Percentiles rank a stretch among this genome's conserved stretches.
phyloP scores from a whole-genome alignment of 53 echinoderm and acorn worm genomes.

The Zoroaster sp. region DNA sequence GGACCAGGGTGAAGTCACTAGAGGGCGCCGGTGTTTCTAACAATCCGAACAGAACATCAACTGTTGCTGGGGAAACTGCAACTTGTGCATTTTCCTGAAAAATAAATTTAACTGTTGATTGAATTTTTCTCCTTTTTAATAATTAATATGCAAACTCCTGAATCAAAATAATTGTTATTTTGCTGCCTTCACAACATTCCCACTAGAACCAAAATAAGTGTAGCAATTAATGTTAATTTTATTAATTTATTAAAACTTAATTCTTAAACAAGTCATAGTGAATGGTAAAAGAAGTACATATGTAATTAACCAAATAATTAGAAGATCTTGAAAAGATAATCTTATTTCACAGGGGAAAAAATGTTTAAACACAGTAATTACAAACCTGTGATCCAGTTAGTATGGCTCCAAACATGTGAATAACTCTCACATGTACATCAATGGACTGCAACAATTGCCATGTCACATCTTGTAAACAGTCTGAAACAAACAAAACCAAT shows the following conservation, averaged over 20 bases:
- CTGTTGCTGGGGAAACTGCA: slow-evolving; percentile 80
- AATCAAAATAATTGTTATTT: background rate
- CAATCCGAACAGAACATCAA: slow-evolving; percentile 75
- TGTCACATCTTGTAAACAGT: slow-evolving; percentile 68
- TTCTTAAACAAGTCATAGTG: no score
- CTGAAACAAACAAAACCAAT: slow-evolving; percentile 44
- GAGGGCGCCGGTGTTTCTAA: slow-evolving; percentile 53
- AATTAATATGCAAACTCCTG: no score
- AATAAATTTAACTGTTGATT: background rate
- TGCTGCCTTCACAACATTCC: background rate
- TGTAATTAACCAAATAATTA: no score
- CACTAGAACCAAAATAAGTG: background rate
- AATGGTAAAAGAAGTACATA: no score
- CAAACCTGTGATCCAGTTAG: slow-evolving; percentile 83
- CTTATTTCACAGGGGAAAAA: no score
- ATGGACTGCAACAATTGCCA: slow-evolving; percentile 66
- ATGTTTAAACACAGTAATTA: background rate
- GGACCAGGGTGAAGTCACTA: slow-evolving; percentile 36
- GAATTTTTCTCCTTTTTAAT: no score
- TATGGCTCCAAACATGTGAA: slow-evolving; percentile 98
- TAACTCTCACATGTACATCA: slow-evolving; percentile 58
- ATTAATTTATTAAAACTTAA: no score
- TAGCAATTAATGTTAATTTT: background rate
- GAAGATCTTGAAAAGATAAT: no score
- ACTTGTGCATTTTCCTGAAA: slow-evolving; percentile 85